Evolutionary conservation across 2,888 invertebrate species (phyloP).

Genomic region (Troides oblongomaculatus): DNA sequence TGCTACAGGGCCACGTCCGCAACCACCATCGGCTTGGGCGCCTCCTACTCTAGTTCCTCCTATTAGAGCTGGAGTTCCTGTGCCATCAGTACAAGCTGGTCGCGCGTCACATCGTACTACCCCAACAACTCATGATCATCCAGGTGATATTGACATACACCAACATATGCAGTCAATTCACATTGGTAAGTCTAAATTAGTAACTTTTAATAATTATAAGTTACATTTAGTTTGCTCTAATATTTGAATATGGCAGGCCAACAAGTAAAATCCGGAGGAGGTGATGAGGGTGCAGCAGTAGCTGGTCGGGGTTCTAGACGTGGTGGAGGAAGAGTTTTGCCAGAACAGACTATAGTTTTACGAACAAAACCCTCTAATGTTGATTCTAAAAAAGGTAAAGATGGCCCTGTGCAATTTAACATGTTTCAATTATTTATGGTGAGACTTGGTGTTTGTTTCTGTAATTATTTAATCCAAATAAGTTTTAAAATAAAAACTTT

Average conservation of each 20-base stretch:
- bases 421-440: neutral
- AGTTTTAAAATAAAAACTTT: no score
- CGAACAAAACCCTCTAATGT: slow-evolving; percentile 63
- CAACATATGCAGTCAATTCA: slow-evolving; percentile 58
- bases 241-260: slow-evolving; percentile 32
- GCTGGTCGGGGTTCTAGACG: slow-evolving; percentile 77
- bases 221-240: no score
- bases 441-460: neutral
- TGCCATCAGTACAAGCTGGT: slow-evolving; percentile 51
- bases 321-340: slow-evolving; percentile 71
- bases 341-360: slow-evolving; percentile 60
- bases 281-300: slow-evolving; percentile 48
- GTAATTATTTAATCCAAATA: no score
- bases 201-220: neutral
- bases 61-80: slow-evolving; percentile 58
- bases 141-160: slow-evolving; percentile 67
- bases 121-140: slow-evolving; percentile 59
- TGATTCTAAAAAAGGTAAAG: slow-evolving; percentile 60
- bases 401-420: neutral
- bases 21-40: slow-evolving; percentile 67
- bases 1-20: slow-evolving; percentile 53
- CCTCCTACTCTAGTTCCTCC: slow-evolving; percentile 57
- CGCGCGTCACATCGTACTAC: slow-evolving; percentile 60
- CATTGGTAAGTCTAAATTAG: slow-evolving; percentile 44
- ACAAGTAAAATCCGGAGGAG: slow-evolving; percentile 39